These are phyloP conservation scores for Paracyclopina nana DNA, from an alignment of 1,140 invertebrate genomes.

Conservation along the genomic window DNA sequence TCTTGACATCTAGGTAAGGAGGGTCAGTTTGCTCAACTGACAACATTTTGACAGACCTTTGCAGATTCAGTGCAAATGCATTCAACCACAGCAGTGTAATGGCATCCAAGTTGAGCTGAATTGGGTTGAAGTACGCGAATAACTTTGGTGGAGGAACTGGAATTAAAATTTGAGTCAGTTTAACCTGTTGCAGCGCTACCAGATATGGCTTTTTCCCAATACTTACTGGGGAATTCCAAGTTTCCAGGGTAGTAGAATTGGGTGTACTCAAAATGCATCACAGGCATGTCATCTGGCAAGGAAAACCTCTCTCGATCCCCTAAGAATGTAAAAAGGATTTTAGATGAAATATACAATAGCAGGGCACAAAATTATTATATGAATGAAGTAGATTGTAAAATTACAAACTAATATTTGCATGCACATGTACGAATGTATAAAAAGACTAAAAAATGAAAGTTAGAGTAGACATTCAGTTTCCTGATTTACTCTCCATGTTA, in stretches of 20 bases:
- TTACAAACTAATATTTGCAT: too few species aligned
- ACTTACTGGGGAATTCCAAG: constrained; percentile 69
- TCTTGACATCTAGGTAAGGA: constrained; percentile 59
- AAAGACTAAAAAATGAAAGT: too few species aligned
- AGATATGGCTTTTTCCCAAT: neutral
- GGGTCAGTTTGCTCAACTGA: constrained; percentile 25
- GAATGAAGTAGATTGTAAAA: too few species aligned
- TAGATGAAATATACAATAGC: neutral
- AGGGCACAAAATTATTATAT: too few species aligned
- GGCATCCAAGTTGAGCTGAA: constrained; percentile 61
- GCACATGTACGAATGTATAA: too few species aligned
- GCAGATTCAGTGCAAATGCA: constrained; percentile 70
- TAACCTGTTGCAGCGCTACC: neutral
- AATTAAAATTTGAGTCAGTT: constrained; percentile 28
- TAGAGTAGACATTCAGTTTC: too few species aligned
- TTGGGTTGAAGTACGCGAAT: constrained; percentile 69
- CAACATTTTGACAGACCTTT: constrained; percentile 40
- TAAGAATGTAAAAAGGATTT: neutral
- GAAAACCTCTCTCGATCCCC: constrained; percentile 53
- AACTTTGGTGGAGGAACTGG: constrained; percentile 72
- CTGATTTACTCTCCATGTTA: too few species aligned
- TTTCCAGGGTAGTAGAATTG: constrained; percentile 93
- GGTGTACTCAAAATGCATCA: constrained; percentile 82
- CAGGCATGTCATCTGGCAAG: constrained; percentile 64
- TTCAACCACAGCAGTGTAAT: constrained; percentile 76